Percentiles rank a stretch among this genome's conserved stretches.
These are phyloP conservation scores for Piaya cayana DNA, from an alignment of 2,113 vertebrate species.

Conservation along the genomic window DNA sequence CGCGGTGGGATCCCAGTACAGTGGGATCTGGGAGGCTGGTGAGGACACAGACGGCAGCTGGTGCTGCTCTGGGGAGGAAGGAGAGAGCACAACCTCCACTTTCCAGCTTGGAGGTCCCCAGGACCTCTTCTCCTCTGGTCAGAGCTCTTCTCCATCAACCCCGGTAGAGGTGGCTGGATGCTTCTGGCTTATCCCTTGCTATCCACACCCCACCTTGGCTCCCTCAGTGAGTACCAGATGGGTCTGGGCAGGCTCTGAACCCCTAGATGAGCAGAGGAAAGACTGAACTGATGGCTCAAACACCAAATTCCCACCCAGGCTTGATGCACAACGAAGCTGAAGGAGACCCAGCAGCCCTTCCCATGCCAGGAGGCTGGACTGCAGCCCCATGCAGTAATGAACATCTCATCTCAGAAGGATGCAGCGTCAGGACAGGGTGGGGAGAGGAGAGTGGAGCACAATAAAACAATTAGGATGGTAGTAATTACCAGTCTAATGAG, in stretches of 20 bases:
- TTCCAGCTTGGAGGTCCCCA: background rate
- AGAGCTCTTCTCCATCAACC: background rate
- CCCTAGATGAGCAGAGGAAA: rapidly evolving
- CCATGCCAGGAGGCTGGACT: background rate
- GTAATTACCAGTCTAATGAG: slow-evolving; percentile 43
- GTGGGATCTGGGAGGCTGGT: no score
- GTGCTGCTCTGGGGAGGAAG: background rate
- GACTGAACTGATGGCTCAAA: background rate
- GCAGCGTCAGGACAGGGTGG: background rate
- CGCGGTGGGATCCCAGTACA: no score
- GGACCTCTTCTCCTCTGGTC: rapidly evolving
- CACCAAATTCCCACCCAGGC: background rate
- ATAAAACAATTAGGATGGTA: slow-evolving; percentile 42
- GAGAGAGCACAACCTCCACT: background rate
- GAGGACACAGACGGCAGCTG: rapidly evolving
- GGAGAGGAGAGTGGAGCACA: background rate
- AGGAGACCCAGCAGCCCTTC: rapidly evolving
- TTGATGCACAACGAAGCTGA: background rate
- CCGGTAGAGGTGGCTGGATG: no score
- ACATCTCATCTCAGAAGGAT: background rate
- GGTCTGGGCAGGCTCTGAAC: background rate
- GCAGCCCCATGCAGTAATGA: background rate
- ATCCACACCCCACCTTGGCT: background rate
- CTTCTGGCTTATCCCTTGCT: no score
- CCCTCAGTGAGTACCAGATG: rapidly evolving